Conservation (phyloP, 2,888 invertebrate species). For the Zygothrica quintamaculata region DNA sequence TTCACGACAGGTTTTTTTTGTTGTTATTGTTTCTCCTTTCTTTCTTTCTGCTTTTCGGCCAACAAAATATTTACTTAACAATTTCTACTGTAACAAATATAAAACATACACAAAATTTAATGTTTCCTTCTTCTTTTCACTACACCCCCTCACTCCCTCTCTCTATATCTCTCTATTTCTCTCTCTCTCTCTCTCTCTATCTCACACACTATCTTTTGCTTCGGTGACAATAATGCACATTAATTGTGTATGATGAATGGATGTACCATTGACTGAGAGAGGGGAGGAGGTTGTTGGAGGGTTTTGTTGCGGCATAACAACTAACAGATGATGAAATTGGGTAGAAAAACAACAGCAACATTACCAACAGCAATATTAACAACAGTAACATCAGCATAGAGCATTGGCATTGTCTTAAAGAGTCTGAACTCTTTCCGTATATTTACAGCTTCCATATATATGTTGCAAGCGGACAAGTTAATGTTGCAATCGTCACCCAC, state of each 20-base stretch:
- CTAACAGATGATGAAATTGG: constrained; percentile 42
- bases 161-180: constrained; percentile 14
- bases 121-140: constrained; percentile 18
- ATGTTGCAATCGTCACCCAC: constrained; percentile 76
- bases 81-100: constrained; percentile 72
- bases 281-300: neutral
- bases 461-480: constrained; percentile 2
- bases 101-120: constrained; percentile 26
- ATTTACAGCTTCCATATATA: neutral
- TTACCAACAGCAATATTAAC: too few relatives aligned
- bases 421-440: neutral
- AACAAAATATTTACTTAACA: constrained; percentile 74
- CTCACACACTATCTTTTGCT: constrained; percentile 9
- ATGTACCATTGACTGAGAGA: neutral
- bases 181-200: constrained; percentile 7
- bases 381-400: too few relatives aligned
- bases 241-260: constrained; percentile 62
- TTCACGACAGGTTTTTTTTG: constrained; percentile 69
- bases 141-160: too few relatives aligned
- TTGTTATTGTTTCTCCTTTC: constrained; percentile 48
- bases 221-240: constrained; percentile 66
- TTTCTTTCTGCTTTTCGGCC: constrained; percentile 30
- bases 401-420: constrained; percentile 57
- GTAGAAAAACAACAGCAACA: too few relatives aligned
- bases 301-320: constrained; percentile 6